Conservation (phyloP, 2,113 vertebrate genomes). For the Xenopus laevis region DNA sequence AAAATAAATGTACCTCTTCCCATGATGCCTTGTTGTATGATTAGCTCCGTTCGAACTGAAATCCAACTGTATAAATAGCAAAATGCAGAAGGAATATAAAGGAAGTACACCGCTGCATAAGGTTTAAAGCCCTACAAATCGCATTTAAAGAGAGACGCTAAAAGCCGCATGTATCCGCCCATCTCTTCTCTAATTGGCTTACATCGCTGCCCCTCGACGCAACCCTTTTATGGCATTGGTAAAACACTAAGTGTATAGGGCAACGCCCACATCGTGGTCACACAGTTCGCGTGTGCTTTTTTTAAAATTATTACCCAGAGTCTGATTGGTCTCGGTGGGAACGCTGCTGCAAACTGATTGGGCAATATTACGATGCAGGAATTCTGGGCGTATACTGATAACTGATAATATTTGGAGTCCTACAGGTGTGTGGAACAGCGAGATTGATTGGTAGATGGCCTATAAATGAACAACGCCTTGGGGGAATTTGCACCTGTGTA, state of each 20-base stretch:
- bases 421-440: too few species aligned
- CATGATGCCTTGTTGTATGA: slow-evolving; percentile 20
- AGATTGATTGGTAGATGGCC: too few species aligned
- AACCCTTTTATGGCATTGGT: neutral
- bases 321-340: neutral
- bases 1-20: slow-evolving; percentile 17
- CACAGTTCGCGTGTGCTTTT: neutral
- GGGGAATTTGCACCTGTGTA: too few species aligned
- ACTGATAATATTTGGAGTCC: neutral
- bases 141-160: neutral
- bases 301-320: neutral
- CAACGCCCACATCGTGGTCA: neutral
- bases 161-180: neutral
- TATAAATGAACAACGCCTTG: too few species aligned
- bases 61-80: neutral
- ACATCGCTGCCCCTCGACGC: neutral
- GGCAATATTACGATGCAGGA: neutral
- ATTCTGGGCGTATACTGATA: neutral
- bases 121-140: slow-evolving; percentile 13
- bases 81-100: neutral
- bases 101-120: neutral
- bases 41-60: neutral
- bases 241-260: neutral
- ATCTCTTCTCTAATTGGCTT: slow-evolving; percentile 3
- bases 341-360: neutral